Conservation (phyloP, 2,113 vertebrate species). For the Dendrocopos noguchii region DNA sequence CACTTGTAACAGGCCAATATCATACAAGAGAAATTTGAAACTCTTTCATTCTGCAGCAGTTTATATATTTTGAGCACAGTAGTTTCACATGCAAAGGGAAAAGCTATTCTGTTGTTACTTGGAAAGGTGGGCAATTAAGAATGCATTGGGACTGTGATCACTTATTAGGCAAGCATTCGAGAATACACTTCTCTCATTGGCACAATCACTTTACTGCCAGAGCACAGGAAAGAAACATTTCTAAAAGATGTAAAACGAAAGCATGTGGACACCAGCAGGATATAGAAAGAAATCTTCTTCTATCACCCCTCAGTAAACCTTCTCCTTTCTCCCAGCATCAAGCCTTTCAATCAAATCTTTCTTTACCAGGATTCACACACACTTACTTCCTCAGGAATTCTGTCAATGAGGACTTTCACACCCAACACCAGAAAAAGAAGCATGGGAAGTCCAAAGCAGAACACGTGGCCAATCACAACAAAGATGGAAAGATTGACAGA, state of each 20-base stretch:
- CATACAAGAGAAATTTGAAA: not conserved
- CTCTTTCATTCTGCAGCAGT: not conserved
- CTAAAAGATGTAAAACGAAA: not conserved
- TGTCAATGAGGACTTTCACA: not conserved
- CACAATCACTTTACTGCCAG: not conserved
- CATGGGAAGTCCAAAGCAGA: not conserved
- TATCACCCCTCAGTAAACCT: not conserved
- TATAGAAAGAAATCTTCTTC: not conserved
- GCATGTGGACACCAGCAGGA: not conserved
- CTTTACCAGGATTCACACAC: not conserved
- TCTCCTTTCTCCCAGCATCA: not conserved
- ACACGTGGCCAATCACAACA: not conserved
- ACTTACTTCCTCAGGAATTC: rapidly evolving
- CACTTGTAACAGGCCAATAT: not conserved
- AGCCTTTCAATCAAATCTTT: not conserved
- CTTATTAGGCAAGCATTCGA: not conserved
- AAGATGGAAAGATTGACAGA: not conserved
- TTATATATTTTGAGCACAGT: not conserved
- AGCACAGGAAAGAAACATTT: too few relatives aligned
- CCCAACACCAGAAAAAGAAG: not conserved
- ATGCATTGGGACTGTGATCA: rapidly evolving
- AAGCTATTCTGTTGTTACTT: not conserved
- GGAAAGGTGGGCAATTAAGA: not conserved
- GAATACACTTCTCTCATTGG: not conserved
- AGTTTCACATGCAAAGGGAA: not conserved